These are phyloP conservation scores for Oithona nana DNA, from an alignment of 2,888 invertebrate species.

Conservation along the genomic window DNA sequence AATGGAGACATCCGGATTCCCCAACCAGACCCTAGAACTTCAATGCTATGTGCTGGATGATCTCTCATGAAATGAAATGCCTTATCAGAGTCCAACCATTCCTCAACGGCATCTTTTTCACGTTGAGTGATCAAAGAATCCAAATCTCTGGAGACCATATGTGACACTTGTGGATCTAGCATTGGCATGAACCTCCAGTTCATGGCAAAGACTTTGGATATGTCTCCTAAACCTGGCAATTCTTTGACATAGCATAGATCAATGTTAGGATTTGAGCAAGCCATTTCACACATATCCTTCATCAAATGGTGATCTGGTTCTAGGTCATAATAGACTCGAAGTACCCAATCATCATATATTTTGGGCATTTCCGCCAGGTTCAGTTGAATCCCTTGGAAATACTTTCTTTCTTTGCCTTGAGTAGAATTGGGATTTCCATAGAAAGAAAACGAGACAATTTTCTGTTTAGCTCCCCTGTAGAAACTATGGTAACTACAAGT, in stretches of 20 bases:
- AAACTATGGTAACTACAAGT: slow-evolving; percentile 6
- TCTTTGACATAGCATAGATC: slow-evolving; percentile 16
- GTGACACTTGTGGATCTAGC: slow-evolving; percentile 13
- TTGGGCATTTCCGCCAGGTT: slow-evolving; percentile 13
- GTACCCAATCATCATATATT: slow-evolving; percentile 13
- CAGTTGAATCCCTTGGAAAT: slow-evolving; percentile 14
- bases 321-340: slow-evolving; percentile 14
- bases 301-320: background rate
- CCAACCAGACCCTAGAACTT: slow-evolving; percentile 13
- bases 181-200: slow-evolving; percentile 18
- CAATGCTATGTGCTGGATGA: slow-evolving; percentile 15
- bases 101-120: slow-evolving; percentile 1
- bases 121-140: slow-evolving; percentile 10
- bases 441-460: slow-evolving; percentile 15
- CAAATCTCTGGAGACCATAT: slow-evolving; percentile 11
- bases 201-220: slow-evolving; percentile 18
- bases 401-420: slow-evolving; percentile 9
- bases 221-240: slow-evolving; percentile 9
- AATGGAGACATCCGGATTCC: background rate
- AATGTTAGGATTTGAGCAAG: slow-evolving; percentile 12
- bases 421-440: slow-evolving; percentile 15
- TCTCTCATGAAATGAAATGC: slow-evolving; percentile 16
- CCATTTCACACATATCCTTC: slow-evolving; percentile 1
- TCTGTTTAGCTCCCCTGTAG: slow-evolving; percentile 11
- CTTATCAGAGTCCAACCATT: slow-evolving; percentile 1